Evolutionary conservation across 2,888 invertebrate genomes (phyloP).

Genomic region (Phalera bucephala): DNA sequence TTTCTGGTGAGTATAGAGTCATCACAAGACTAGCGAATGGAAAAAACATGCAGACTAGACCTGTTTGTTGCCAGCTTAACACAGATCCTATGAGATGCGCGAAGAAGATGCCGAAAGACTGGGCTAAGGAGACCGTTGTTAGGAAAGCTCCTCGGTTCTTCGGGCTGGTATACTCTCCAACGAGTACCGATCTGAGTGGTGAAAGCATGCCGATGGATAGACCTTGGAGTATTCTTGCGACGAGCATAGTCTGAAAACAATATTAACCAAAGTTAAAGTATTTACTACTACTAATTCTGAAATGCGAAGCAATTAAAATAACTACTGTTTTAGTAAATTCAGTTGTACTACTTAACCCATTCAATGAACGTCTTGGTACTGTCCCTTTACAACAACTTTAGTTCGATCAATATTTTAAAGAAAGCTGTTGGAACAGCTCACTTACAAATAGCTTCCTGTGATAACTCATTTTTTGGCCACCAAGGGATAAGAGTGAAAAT

Average conservation of each 20-base stretch:
- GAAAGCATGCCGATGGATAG: constrained; percentile 73
- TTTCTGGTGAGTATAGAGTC: constrained; percentile 76
- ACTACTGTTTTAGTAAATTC: no score
- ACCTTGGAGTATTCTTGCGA: constrained; percentile 49
- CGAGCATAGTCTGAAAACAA: constrained; percentile 24
- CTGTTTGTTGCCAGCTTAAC: constrained; percentile 78
- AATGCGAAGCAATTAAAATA: no score
- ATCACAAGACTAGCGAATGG: constrained; percentile 67
- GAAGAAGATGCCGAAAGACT: constrained; percentile 82
- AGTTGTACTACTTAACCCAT: no score
- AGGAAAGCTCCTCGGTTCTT: constrained; percentile 83
- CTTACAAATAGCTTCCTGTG: no score
- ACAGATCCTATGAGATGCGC: constrained; percentile 84
- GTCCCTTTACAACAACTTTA: no score
- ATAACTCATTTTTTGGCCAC: no score
- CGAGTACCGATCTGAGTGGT: constrained; percentile 68
- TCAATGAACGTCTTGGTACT: no score
- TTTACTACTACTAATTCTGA: not conserved
- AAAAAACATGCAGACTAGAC: constrained; percentile 66
- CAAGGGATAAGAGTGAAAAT: no score
- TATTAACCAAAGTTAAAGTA: not conserved
- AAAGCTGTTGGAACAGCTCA: no score
- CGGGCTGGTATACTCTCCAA: constrained; percentile 81
- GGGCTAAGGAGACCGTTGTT: constrained; percentile 78
- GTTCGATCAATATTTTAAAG: no score